Evolutionary conservation across 2,888 invertebrate species (phyloP).

Genomic region (Parnassius orleans): DNA sequence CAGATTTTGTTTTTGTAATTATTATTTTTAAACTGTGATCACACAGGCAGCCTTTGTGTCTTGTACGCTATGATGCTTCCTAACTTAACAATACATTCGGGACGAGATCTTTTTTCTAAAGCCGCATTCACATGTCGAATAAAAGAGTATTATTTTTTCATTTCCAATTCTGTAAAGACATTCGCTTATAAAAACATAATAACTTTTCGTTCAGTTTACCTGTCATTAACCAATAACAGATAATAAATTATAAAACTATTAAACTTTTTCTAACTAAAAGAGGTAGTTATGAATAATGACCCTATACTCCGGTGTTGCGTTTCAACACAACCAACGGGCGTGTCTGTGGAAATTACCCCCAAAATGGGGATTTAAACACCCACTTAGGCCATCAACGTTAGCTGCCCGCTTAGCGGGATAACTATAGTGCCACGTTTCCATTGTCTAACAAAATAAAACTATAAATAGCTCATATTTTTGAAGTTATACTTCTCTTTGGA

Average conservation of each 20-base stretch:
- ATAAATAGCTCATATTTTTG: no score
- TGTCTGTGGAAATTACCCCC: conserved; percentile 48
- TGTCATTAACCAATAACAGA: conserved; percentile 15
- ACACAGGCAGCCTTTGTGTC: no score
- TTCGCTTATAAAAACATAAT: background rate
- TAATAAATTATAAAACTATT: conserved; percentile 3
- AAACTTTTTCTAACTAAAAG: conserved; percentile 17
- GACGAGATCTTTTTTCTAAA: no score
- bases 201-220: conserved; percentile 4
- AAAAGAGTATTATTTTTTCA: no score
- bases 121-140: no score
- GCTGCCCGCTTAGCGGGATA: conserved; percentile 50
- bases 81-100: no score
- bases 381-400: conserved; percentile 58
- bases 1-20: no score
- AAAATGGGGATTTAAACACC: conserved; percentile 63
- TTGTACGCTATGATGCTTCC: no score
- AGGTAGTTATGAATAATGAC: conserved; percentile 39
- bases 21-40: no score
- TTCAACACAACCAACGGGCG: conserved; percentile 39
- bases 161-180: no score
- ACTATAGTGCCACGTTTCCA: conserved; percentile 44
- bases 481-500: no score
- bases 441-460: conserved; percentile 32
- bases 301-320: conserved; percentile 15